Percentiles rank a stretch among this genome's conserved stretches.
These are phyloP conservation scores for Actinemys pallida DNA, from an alignment of 2,113 vertebrate species.

Conservation along the genomic window DNA sequence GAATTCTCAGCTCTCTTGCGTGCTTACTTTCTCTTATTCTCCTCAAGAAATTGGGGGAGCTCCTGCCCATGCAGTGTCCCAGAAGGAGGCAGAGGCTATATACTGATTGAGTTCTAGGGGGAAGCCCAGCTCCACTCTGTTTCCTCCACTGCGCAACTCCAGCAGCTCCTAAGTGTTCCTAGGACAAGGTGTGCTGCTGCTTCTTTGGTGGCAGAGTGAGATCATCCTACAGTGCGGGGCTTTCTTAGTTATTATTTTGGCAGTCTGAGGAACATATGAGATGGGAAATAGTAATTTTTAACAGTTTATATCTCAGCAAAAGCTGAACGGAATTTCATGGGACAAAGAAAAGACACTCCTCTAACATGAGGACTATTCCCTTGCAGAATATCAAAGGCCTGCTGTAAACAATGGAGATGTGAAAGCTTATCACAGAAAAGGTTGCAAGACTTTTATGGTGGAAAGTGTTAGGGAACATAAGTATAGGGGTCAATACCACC, in stretches of 20 bases:
- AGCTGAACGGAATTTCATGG: not conserved
- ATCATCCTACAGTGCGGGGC: not conserved
- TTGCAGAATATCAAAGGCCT: not conserved
- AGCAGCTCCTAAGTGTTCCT: not conserved
- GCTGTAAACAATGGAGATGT: not conserved
- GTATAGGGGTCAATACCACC: too few relatives aligned
- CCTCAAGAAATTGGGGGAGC: not conserved
- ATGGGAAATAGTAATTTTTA: not conserved
- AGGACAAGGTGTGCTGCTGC: not conserved
- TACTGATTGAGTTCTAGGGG: not conserved
- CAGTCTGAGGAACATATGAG: not conserved
- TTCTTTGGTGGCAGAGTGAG: not conserved
- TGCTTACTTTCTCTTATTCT: not conserved
- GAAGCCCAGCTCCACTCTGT: not conserved
- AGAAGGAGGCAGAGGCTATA: not conserved
- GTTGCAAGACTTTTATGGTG: not conserved
- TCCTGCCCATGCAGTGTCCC: not conserved
- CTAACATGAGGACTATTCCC: not conserved
- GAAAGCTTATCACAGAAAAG: not conserved
- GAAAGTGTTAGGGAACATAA: too few relatives aligned
- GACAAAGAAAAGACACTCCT: not conserved
- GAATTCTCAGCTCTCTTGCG: not conserved
- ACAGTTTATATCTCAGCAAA: not conserved
- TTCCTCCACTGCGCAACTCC: not conserved
- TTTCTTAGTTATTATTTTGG: not conserved